Evolutionary conservation across 2,888 invertebrate genomes (phyloP).

Genomic region (Orthosia gracilis): DNA sequence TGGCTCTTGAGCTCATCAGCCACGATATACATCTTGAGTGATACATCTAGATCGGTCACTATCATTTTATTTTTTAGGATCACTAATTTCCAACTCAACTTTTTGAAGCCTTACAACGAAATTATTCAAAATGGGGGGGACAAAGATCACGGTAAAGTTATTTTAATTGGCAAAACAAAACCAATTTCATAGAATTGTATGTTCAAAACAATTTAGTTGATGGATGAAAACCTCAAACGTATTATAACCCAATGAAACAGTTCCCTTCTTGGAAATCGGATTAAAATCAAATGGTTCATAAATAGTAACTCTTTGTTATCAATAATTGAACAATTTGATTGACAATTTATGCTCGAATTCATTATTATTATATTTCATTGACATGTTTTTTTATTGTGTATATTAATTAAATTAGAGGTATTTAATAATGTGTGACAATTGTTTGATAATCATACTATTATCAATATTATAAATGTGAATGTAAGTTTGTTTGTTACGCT

Average conservation of each 20-base stretch:
- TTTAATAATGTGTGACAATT: no score
- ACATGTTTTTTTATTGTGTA: no score
- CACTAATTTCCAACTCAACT: not conserved
- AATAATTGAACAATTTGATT: not conserved
- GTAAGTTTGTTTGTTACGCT: no score
- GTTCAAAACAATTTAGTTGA: conserved; percentile 15
- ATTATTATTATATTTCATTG: no score
- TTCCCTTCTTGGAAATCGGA: conserved; percentile 9
- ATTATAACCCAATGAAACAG: conserved; percentile 12
- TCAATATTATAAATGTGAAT: no score
- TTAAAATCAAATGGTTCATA: not conserved
- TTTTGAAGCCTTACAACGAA: not conserved
- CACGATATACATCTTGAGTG: conserved; percentile 47
- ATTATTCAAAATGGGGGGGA: not conserved
- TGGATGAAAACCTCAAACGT: conserved; percentile 12
- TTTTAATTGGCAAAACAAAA: conserved; percentile 11
- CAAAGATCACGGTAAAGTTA: not conserved
- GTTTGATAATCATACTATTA: no score
- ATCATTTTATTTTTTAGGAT: conserved; percentile 23
- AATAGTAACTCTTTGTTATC: not conserved
- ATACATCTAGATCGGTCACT: conserved; percentile 36
- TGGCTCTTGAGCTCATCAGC: conserved; percentile 32
- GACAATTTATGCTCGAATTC: no score
- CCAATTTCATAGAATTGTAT: not conserved
- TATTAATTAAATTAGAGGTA: no score